Base-by-base conservation (phyloP, 1,140 invertebrate genomes). In the Chlorops oryzae region DNA sequence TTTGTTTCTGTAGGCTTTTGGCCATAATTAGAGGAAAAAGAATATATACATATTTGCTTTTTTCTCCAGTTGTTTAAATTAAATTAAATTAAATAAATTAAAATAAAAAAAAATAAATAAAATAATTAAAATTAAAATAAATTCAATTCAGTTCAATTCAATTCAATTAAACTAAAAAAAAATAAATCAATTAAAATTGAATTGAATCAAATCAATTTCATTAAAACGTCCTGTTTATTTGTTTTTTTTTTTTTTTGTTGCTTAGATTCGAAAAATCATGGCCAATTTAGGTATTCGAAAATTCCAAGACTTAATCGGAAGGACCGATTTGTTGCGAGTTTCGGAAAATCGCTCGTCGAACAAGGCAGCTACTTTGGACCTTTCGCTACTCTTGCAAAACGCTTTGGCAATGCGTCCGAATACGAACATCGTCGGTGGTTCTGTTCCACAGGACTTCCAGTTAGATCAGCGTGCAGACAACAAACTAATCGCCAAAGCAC, bases 271-370 rank as follows among this genome's bases (percentile, higher is more conserved):
- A 55, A 70, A 79, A 25, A 81, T 88, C 50, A 94, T 99, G 90
- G 89, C 95, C 2, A 84, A 83, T 43, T 73, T 99, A 48, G 96
- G 96, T 17, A 83, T 98, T 24, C 75, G 84, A 3, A 85, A 81
- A 54, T 90, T 96, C 77, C 87, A 96, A 76, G 94, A 99, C 61
- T 74, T 98, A 15, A 85, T 99, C 58, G 96, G 96, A 5, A 83
- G 93, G 13, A 96, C 93, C 3, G 96, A 99, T 75, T 75, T 95
- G 2, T 73, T 97, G 2, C 85, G 83, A 71, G 77, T 84, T 28
- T 65, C 78, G 15, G 80, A 83, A 24, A 75, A 75, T 39, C 60
- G 59, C 17, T 76, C 78, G 46, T 72, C 74, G 1, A 78, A 86
- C 61, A 98, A 98, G 76, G 90, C 93, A 2, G 84, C 84, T 50